Evolutionary conservation across 2,888 invertebrate genomes (phyloP).

Genomic region (Thereva unica): DNA sequence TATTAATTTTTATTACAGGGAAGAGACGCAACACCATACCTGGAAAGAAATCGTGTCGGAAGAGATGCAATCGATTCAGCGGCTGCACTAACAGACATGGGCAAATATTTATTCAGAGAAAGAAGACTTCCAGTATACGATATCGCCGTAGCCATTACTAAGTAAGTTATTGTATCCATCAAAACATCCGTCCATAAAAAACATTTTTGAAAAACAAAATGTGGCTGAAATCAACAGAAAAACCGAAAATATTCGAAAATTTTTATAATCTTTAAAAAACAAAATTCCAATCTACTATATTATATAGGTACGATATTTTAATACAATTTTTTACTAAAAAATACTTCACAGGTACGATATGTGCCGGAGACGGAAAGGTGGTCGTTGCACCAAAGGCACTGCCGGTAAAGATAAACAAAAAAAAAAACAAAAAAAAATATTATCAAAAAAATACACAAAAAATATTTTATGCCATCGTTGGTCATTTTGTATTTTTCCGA

Average conservation of each 20-base stretch:
- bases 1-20: conserved; percentile 64
- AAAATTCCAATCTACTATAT: background rate
- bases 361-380: conserved; percentile 95
- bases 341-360: conserved; percentile 85
- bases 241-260: background rate
- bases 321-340: conserved; percentile 33
- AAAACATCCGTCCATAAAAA: background rate
- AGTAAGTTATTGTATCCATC: conserved; percentile 67
- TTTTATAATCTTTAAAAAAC: background rate
- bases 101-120: conserved; percentile 94
- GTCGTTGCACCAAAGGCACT: conserved; percentile 97
- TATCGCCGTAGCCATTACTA: conserved; percentile 93
- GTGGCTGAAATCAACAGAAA: conserved; percentile 14
- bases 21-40: conserved; percentile 91
- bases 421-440: conserved; percentile 9
- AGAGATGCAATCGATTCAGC: conserved; percentile 94
- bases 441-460: conserved; percentile 9
- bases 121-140: conserved; percentile 92
- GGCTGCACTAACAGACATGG: conserved; percentile 93
- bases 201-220: background rate
- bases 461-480: conserved; percentile 16
- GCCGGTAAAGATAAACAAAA: conserved; percentile 75
- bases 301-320: conserved; percentile 9
- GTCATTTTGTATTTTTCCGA: conserved; percentile 23
- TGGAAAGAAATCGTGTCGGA: conserved; percentile 91